Base-by-base conservation (phyloP, 2,888 invertebrate genomes). In the Platycheirus albimanus region DNA sequence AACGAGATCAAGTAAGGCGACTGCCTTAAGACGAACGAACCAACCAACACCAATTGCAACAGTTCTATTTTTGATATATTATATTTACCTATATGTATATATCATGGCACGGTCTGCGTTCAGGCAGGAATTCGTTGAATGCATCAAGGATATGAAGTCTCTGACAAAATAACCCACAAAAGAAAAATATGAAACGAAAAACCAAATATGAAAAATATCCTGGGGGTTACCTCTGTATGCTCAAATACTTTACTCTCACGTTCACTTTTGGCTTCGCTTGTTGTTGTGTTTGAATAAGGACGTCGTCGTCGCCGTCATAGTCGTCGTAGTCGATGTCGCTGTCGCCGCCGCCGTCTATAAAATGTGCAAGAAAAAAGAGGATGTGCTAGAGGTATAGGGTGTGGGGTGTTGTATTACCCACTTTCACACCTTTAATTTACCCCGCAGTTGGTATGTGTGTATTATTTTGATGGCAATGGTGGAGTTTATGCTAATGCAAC, bases 401-500 rank as follows among this genome's bases (percentile, higher is more conserved):
- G 36, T 6, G n/a, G 38, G 38, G 38, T 41, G 38, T 17, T 28
- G 11, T 13, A 52, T 20, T 41, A 36, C 51, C 45, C 28, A 36
- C 30, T 51, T 66, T 19, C 41, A 56, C 30, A 54, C 33, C 19
- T 45, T 45, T 19, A 45, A 45, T 61, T 61, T 61, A 45, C 28
- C 45, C n/a, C 5, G 11, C 5, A n/a, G 8, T 51, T 51, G 10
- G 15, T 49, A 24, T 41, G 43, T 43, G 30, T 51, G 33, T 58
- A 41, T 28, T 72, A 67, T 83, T 77, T 83, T 49, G 71, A 67
- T 77, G 72, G 72, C 64, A 47, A 56, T 78, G 78, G 67, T 49
- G 56, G 72, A 78, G 67, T 83, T 78, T 83, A 83, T 83, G 83
- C 72, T 83, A 83, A 83, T 83, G 83, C 83, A 78, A 78, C 83